phyloP scores from a whole-genome alignment of 1,140 invertebrate genomes.

The Aleiodes sp. region DNA sequence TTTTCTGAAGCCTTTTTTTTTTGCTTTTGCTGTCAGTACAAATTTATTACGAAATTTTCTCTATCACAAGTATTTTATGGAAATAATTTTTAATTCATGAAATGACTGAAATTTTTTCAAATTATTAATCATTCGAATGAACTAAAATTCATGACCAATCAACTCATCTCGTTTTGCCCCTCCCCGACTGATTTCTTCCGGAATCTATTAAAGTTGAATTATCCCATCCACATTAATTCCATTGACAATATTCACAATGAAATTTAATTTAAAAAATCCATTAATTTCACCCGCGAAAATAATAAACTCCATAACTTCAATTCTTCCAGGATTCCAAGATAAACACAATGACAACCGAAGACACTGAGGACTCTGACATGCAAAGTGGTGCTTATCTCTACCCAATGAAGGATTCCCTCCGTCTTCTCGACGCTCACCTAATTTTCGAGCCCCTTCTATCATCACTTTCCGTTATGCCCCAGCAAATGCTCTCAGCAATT shows the following conservation, averaged over 20 bases:
- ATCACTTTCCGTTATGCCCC: constrained; percentile 85
- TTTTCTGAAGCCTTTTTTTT: too few relatives aligned
- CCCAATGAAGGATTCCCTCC: constrained; percentile 83
- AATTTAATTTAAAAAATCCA: background rate
- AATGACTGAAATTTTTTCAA: background rate
- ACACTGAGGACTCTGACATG: constrained; percentile 65
- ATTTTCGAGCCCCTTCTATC: constrained; percentile 90
- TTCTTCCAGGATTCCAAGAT: constrained; percentile 69
- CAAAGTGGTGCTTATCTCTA: constrained; percentile 71
- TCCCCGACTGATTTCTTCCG: too few relatives aligned
- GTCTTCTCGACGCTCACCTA: constrained; percentile 89
- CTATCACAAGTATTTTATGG: too few relatives aligned
- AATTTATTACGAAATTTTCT: too few relatives aligned
- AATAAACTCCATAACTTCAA: too few relatives aligned
- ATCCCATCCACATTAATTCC: constrained; percentile 12
- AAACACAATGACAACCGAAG: constrained; percentile 69
- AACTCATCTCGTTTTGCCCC: background rate
- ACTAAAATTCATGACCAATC: background rate
- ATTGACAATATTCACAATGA: too few relatives aligned
- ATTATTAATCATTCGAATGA: too few relatives aligned
- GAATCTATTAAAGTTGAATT: constrained; percentile 25
- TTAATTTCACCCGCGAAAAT: too few relatives aligned
- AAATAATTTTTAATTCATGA: background rate
- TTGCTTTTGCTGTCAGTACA: too few relatives aligned
- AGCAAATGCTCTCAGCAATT: constrained; percentile 76